Evolutionary conservation across 2,888 invertebrate species (phyloP), one percentile per base, ranked within the genome.

Genomic region (Diaprepes abbreviatus): DNA sequence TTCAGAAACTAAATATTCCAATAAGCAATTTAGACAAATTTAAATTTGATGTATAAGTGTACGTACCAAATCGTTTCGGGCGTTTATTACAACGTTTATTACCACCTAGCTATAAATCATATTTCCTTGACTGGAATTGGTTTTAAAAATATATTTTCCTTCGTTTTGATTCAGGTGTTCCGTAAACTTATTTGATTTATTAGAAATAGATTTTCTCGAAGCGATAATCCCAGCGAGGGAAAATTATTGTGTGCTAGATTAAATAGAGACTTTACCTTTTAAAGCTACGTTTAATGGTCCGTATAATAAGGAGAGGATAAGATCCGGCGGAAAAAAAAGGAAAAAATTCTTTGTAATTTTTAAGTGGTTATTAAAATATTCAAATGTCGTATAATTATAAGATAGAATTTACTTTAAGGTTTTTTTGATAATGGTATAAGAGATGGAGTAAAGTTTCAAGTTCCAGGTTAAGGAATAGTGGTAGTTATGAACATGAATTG

Each of bases 101-200:
- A 48, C 40, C 38, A 17, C 7, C 17, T 17, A 9, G n/a, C 38
- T 40, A 59, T 66, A 60, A 66, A 66, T 66, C 59, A 66, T 45
- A 66, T 60, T 66, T 59, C 60, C 60, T 14, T 36, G 55, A 48
- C 55, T 62, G 36, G 45, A 67, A 62, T 55, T 48, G 67, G 43
- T 67, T 43, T 67, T 45, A 67, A 62, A 67, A 67, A 67, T 60
- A 60, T 55, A 62, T 62, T 67, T 67, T 67, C 62, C 40, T 48
- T 62, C 67, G 24, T 52, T 67, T 54, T 67, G 48, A 67, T 60
- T 55, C 62, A 67, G 62, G 62, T 67, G 62, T 58, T 58, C 58
- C 35, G 57, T 62, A 55, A 67, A 67, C 45, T 67, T 62, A 57
- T 67, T 60, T 67, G 67, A 68, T 63, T 68, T 68, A 68, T 68